These are phyloP conservation scores for Drosophila nr. perissopoda DNA, from an alignment of 2,888 invertebrate species.

Conservation along the genomic window DNA sequence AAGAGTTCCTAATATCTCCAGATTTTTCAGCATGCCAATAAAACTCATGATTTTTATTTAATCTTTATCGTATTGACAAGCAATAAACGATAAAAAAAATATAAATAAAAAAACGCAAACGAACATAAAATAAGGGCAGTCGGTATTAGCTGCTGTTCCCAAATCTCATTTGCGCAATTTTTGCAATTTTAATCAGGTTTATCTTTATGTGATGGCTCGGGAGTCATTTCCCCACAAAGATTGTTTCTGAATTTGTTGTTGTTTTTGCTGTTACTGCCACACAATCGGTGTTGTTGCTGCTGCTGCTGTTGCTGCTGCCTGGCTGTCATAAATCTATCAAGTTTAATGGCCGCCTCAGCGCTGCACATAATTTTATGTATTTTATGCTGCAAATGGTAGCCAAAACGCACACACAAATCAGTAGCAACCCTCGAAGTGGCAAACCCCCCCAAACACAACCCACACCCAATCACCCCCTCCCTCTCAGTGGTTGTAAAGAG, in stretches of 20 bases:
- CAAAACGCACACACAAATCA: conserved; percentile 67
- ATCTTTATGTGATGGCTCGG: conserved; percentile 62
- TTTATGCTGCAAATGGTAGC: conserved; percentile 80
- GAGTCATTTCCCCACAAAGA: conserved; percentile 27
- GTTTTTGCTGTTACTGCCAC: conserved; percentile 33
- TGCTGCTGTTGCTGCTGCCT: conserved; percentile 38
- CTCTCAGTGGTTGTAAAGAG: conserved; percentile 6
- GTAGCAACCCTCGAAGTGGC: conserved; percentile 62
- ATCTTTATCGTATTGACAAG: conserved; percentile 28
- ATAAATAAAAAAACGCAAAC: background rate
- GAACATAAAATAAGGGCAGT: conserved; percentile 10
- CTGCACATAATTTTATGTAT: conserved; percentile 84
- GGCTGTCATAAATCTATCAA: conserved; percentile 84
- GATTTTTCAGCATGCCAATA: background rate
- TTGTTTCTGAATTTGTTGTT: conserved; percentile 18
- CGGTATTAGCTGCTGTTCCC: conserved; percentile 36
- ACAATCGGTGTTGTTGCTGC: conserved; percentile 19
- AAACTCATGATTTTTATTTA: conserved; percentile 34
- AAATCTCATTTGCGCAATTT: conserved; percentile 76
- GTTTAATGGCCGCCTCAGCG: conserved; percentile 83
- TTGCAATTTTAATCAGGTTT: conserved; percentile 75
- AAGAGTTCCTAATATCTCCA: background rate
- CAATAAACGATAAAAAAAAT: conserved; percentile 29
- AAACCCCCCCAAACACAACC: conserved; percentile 9
- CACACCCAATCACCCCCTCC: conserved; percentile 8